These are phyloP conservation scores for Lagodon rhomboides DNA, from an alignment of 2,797 vertebrate species.

Conservation along the genomic window DNA sequence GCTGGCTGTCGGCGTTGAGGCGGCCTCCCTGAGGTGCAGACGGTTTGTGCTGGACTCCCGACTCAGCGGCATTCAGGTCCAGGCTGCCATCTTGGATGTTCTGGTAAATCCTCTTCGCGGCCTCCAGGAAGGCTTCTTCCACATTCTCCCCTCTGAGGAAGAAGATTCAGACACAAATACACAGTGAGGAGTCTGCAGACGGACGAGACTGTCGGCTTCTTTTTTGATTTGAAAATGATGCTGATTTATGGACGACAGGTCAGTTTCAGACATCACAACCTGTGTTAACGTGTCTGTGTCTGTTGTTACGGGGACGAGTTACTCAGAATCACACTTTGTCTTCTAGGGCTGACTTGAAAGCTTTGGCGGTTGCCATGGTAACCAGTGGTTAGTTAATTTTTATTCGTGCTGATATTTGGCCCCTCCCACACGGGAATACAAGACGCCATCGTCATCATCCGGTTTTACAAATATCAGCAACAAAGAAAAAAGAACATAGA, in stretches of 20 bases:
- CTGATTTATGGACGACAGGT: neutral
- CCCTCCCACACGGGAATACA: too few relatives aligned
- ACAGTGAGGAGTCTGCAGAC: neutral
- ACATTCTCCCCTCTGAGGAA: slow-evolving; percentile 93
- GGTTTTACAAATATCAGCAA: too few relatives aligned
- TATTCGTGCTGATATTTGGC: too few relatives aligned
- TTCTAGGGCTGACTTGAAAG: too few relatives aligned
- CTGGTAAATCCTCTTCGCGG: slow-evolving; percentile 99
- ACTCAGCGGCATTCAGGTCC: slow-evolving; percentile 97
- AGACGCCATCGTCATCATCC: too few relatives aligned
- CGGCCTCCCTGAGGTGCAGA: slow-evolving; percentile 94
- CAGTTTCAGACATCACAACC: neutral
- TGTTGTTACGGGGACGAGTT: too few relatives aligned
- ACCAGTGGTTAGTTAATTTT: too few relatives aligned
- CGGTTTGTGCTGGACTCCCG: slow-evolving; percentile 97
- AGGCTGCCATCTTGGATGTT: slow-evolving; percentile 98
- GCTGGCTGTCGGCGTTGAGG: slow-evolving; percentile 94
- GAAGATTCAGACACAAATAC: neutral
- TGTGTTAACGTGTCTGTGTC: neutral
- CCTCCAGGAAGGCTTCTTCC: slow-evolving; percentile 97
- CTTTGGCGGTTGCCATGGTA: too few relatives aligned
- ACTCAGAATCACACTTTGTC: too few relatives aligned
- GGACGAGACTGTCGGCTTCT: too few relatives aligned
- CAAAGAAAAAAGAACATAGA: too few relatives aligned
- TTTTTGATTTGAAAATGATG: neutral